Evolutionary conservation across 2,113 vertebrate species (phyloP).

Genomic region (Petromus typicus): DNA sequence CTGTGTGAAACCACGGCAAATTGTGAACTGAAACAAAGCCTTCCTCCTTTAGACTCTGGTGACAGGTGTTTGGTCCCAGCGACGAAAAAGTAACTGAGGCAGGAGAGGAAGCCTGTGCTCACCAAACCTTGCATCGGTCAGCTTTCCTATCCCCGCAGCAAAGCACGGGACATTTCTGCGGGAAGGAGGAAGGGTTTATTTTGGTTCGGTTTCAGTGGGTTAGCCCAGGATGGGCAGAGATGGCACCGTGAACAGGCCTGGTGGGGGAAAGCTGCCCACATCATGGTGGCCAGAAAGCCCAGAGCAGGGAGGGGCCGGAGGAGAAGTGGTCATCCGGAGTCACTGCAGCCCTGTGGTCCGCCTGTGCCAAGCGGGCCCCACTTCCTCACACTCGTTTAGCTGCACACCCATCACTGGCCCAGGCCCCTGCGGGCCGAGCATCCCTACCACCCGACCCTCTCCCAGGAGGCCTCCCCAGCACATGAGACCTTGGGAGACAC

Average conservation of each 20-base stretch:
- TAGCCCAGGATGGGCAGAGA: not conserved
- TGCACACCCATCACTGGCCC: not conserved
- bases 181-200: not conserved
- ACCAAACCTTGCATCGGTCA: not conserved
- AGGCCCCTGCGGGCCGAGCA: not conserved
- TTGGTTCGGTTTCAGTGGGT: not conserved
- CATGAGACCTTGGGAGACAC: not conserved
- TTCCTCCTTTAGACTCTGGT: not conserved
- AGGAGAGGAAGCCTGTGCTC: not conserved
- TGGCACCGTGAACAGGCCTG: not conserved
- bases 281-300: not conserved
- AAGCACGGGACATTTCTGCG: not conserved
- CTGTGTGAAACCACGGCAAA: not conserved
- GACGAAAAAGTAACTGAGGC: not conserved
- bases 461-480: not conserved
- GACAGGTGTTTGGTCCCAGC: not conserved
- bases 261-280: not conserved
- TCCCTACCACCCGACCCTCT: not conserved
- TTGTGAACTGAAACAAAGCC: not conserved
- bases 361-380: not conserved
- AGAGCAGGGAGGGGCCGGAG: not conserved
- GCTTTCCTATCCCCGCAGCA: not conserved
- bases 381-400: not conserved
- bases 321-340: not conserved
- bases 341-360: not conserved